Conservation (phyloP, 2,113 vertebrate genomes). For the Atractosteus spatula region DNA sequence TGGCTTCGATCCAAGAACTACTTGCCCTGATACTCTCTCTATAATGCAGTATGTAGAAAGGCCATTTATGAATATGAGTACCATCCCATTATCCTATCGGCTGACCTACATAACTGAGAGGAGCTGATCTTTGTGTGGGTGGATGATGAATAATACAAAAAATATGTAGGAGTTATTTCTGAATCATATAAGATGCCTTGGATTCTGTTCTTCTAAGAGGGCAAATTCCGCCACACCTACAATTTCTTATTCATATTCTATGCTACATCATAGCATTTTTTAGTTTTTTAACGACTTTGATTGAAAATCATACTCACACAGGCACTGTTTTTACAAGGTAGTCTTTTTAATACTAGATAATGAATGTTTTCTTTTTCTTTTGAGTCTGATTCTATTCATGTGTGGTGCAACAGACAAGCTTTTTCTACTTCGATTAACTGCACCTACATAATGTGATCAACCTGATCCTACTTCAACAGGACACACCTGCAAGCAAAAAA, state of each 20-base stretch:
- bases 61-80: conserved; percentile 51
- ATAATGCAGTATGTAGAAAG: conserved; percentile 33
- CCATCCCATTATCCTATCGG: conserved; percentile 59
- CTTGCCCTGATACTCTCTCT: conserved; percentile 26
- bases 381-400: too few species aligned
- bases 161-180: conserved; percentile 65
- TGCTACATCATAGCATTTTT: too few species aligned
- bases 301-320: too few species aligned
- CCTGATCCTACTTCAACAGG: too few species aligned
- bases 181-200: conserved; percentile 55
- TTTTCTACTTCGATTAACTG: too few species aligned
- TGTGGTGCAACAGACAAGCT: too few species aligned
- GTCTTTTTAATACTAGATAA: too few species aligned
- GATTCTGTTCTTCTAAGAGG: conserved; percentile 38
- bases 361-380: too few species aligned
- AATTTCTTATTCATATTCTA: not conserved
- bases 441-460: too few species aligned
- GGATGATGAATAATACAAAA: conserved; percentile 65
- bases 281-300: too few species aligned
- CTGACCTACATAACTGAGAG: conserved; percentile 66
- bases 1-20: conserved; percentile 26
- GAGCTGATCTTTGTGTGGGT: conserved; percentile 64
- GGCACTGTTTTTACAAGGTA: too few species aligned
- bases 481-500: too few species aligned
- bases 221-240: conserved; percentile 9